Evolutionary conservation across 2,113 vertebrate species (phyloP), one percentile per base, ranked within the genome.

Genomic region (Tinamus guttatus): DNA sequence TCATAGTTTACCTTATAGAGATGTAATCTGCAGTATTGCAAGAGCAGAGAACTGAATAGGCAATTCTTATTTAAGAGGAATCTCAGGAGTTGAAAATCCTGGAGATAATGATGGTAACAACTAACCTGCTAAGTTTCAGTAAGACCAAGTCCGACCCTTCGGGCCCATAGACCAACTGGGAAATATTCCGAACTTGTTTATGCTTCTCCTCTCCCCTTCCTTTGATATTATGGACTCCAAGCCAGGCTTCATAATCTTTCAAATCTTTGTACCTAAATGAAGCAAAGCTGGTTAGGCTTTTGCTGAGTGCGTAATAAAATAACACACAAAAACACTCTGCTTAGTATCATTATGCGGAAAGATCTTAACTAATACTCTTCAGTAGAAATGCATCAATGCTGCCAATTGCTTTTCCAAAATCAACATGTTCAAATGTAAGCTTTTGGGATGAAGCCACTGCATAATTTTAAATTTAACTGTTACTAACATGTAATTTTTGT

Each of bases 161-260:
- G 0, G 99, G 99, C 5, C 99, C 99, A 62, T 99, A 99, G 15
- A 99, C 98, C 85, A 99, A 94, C 94, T 99, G 99, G 43, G 99
- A 98, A 59, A 99, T 98, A 86, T 98, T 99, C 63, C 98, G 97
- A 96, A 99, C 98, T 97, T 99, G 99, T 91, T 97, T 99, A 12
- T 94, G 98, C 73, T 94, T 97, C 86, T 99, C 98, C 43, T 98
- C 97, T 69, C 98, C 94, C 6, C 97, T 98, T 89, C 98, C 98
- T 65, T 98, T 98, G 74, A 99, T 98, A 95, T 99, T 98, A 64
- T 99, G 98, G 43, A 99, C 98, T 59, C 99, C 99, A 82, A 99
- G 98, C 98, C 98, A 99, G 63, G 99, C 99, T 94, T 98, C 99
- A 96, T 99, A 99, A 86, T 99, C 99, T 77, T 98, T 99, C 93